Base-by-base conservation (phyloP, 2,888 invertebrate genomes). In the Limnephilus rhombicus region DNA sequence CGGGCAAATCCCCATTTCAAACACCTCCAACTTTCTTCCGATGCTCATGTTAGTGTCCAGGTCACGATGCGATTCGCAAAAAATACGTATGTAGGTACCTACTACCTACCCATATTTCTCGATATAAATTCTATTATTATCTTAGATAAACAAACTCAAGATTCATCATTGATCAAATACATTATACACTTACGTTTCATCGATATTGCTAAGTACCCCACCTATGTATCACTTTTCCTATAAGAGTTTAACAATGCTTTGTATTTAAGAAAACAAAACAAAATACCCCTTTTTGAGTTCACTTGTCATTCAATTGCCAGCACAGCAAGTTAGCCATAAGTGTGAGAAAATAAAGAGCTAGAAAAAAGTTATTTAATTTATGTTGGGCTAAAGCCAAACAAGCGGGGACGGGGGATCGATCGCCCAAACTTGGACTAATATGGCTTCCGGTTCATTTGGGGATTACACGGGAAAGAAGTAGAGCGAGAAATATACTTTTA, bases 391-490 rank as follows among this genome's bases (percentile, higher is more conserved):
- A 83, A 83, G 34, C 34, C 83, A 83, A 41, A 83, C 83, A 24
- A 83, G 83, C 41, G 83, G 83, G 83, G 83, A n/a, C 41, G 83
- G 37, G 37, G 83, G 34, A 34, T 83, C 82, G 34, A 83, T 34
- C 34, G 83, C 41, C 83, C 83, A 83, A 83, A 83, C 83, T 34
- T 83, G 34, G 34, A n/a, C 18, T 83, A 83, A 37, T 86, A 86
- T 86, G 86, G 86, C 86, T 86, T 86, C 86, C 41, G 18, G 41
- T 29, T 86, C 45, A 86, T 86, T 86, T 86, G 86, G 86, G 86
- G 45, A 86, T 86, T 86, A 86, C 86, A n/a, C 5, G 68, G 41
- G 7, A 86, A 86, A n/a, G 86, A 45, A 86, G 18, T 85, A n/a
- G 85, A 85, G 85, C 49, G 45, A 86, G 37, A 34, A 85, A 86